These are phyloP conservation scores for Sitophilus oryzae DNA, from an alignment of 1,140 invertebrate genomes.

Conservation along the genomic window DNA sequence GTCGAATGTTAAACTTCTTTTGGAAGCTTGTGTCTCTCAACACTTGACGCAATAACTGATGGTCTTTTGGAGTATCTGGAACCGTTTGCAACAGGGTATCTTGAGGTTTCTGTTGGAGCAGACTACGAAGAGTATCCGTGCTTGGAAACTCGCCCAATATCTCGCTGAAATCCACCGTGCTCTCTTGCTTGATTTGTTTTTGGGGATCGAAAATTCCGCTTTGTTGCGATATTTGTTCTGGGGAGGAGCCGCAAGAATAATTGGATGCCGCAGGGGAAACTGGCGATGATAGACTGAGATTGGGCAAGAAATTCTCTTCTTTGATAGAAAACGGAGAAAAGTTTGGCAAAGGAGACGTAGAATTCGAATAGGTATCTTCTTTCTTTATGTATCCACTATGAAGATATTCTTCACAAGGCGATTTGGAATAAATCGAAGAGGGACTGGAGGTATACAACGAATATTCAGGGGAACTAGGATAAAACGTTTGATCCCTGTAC, in stretches of 20 bases:
- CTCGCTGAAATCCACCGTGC: constrained; percentile 42
- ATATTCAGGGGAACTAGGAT: constrained; percentile 40
- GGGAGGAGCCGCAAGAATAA: constrained; percentile 29
- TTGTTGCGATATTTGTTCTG: constrained; percentile 20
- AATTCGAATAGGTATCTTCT: constrained; percentile 27
- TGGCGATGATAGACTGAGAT: constrained; percentile 24
- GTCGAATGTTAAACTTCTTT: constrained; percentile 71
- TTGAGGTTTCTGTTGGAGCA: constrained; percentile 34
- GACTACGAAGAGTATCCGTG: constrained; percentile 25
- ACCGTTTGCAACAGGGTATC: constrained; percentile 25
- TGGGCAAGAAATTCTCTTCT: constrained; percentile 43
- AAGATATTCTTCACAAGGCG: constrained; percentile 32
- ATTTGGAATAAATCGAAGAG: constrained; percentile 35
- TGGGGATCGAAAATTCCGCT: constrained; percentile 29
- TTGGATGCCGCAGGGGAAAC: constrained; percentile 26
- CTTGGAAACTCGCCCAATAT: constrained; percentile 47
- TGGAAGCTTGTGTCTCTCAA: constrained; percentile 77
- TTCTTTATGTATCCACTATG: constrained; percentile 35
- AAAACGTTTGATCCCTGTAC: constrained; percentile 33
- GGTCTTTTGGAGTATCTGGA: constrained; percentile 52
- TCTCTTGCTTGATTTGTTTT: constrained; percentile 41
- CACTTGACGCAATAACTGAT: constrained; percentile 72
- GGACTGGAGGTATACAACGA: constrained; percentile 39
- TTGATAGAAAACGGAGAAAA: constrained; percentile 44
- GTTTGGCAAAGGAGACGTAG: constrained; percentile 32